Conservation (phyloP, 2,113 vertebrate genomes). For the Eulemur macaco region DNA sequence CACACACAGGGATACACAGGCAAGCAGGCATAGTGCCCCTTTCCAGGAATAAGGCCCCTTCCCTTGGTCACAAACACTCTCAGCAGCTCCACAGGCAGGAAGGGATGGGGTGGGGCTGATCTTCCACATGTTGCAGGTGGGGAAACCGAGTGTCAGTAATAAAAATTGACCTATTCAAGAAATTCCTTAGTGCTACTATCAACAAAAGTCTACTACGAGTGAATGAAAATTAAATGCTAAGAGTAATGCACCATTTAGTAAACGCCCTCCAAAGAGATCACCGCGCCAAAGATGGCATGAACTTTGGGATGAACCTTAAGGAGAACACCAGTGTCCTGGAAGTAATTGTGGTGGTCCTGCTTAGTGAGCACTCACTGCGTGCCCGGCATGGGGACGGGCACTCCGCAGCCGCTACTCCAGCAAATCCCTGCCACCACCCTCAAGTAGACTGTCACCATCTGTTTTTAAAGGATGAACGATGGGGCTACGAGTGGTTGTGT, state of each 20-base stretch:
- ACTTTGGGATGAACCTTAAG: not conserved
- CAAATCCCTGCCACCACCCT: not conserved
- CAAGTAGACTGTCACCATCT: not conserved
- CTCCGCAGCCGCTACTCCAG: not conserved
- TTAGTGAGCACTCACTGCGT: not conserved
- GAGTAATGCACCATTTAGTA: not conserved
- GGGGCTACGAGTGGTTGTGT: not conserved
- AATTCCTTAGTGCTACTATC: not conserved
- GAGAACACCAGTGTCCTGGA: not conserved
- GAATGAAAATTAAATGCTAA: not conserved
- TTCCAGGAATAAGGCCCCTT: not conserved
- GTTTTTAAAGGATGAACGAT: not conserved
- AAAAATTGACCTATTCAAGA: not conserved
- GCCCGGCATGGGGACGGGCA: not conserved
- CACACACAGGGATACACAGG: not conserved
- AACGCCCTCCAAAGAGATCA: not conserved
- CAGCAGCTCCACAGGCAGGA: not conserved
- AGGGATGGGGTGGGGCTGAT: not conserved
- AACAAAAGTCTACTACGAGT: not conserved
- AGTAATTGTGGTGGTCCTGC: not conserved
- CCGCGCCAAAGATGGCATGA: not conserved
- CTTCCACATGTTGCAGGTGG: not conserved
- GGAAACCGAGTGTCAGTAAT: not conserved
- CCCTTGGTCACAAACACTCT: not conserved
- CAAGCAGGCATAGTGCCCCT: not conserved